Conservation (phyloP, 2,113 vertebrate genomes). For the Eulemur rufifrons region DNA sequence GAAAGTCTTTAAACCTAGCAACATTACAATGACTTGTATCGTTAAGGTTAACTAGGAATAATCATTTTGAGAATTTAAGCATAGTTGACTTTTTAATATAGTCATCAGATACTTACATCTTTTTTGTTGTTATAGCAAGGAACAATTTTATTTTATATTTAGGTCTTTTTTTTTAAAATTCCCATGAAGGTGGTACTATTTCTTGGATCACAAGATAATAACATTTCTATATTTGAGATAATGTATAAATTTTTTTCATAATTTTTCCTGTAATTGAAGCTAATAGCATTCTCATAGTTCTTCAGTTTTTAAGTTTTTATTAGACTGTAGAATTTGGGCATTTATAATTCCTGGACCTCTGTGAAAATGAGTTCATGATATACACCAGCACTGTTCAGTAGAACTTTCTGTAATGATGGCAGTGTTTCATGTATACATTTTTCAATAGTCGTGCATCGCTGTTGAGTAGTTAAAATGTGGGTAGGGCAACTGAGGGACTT, state of each 20-base stretch:
- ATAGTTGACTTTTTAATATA: background rate
- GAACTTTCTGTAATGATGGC: background rate
- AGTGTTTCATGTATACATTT: background rate
- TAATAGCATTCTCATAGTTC: background rate
- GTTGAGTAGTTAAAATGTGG: background rate
- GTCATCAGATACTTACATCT: background rate
- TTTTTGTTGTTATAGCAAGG: background rate
- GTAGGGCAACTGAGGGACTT: background rate
- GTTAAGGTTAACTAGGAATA: background rate
- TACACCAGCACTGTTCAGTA: background rate
- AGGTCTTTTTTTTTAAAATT: background rate
- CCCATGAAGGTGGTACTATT: background rate
- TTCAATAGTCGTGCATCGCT: background rate
- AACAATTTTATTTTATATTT: background rate
- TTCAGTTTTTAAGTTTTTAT: background rate
- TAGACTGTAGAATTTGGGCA: background rate
- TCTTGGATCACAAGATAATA: background rate
- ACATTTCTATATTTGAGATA: background rate
- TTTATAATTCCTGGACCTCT: background rate
- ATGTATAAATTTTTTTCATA: background rate
- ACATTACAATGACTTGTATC: background rate
- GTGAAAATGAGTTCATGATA: background rate
- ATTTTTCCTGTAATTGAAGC: background rate
- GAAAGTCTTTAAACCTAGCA: background rate
- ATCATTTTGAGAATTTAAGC: background rate